Percentiles rank a stretch among this genome's conserved stretches.
phyloP scores from a whole-genome alignment of 2,797 vertebrate species.

The Acestrorhynchus altus region DNA sequence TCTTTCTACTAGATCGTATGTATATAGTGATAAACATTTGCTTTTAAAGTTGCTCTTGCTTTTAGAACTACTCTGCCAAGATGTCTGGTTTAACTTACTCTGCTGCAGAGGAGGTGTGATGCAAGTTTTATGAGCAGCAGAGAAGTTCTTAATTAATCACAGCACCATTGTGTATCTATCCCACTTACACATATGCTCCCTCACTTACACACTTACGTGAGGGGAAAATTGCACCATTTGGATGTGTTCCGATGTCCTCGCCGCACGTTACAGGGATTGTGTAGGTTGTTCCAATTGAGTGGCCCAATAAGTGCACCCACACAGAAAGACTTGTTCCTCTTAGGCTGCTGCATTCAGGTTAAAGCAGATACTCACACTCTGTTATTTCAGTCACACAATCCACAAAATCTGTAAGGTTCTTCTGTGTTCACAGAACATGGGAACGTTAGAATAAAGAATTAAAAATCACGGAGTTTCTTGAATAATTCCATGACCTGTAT shows the following conservation, averaged over 20 bases:
- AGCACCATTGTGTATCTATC: background rate
- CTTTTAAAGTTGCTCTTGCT: background rate
- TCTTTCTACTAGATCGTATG: too few relatives aligned
- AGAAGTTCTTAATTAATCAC: background rate
- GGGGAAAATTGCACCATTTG: background rate
- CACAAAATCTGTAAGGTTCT: background rate
- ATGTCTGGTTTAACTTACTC: too few relatives aligned
- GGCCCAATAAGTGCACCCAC: conserved; percentile 17
- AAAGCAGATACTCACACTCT: background rate
- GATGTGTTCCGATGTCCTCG: background rate
- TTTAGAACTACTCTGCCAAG: too few relatives aligned
- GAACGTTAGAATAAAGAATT: too few relatives aligned
- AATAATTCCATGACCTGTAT: background rate
- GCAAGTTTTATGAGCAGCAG: background rate
- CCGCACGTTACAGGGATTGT: background rate
- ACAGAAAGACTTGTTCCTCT: background rate
- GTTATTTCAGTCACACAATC: background rate
- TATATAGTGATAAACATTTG: too few relatives aligned
- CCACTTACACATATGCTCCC: background rate
- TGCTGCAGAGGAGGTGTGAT: background rate
- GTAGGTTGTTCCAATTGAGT: conserved; percentile 17
- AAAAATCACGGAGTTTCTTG: background rate
- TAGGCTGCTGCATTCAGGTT: background rate
- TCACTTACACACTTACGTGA: background rate
- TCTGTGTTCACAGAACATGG: background rate